These are phyloP conservation scores for Parnassius mnemosyne DNA, from an alignment of 2,888 invertebrate genomes.

Conservation along the genomic window DNA sequence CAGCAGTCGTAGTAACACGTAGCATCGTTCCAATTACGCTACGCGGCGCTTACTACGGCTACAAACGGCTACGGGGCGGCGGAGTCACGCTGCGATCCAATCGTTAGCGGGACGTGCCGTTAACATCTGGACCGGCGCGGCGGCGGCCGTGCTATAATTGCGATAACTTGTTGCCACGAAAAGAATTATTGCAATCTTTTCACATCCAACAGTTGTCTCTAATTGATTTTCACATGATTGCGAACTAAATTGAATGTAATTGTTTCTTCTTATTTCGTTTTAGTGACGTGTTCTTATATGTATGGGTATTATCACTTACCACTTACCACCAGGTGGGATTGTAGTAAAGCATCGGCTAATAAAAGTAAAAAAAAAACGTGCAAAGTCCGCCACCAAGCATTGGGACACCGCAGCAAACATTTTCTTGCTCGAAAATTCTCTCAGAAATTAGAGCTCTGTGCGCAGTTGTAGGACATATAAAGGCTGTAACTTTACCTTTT, in stretches of 20 bases:
- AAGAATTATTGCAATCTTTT: conserved; percentile 14
- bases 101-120: conserved; percentile 72
- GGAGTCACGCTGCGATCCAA: conserved; percentile 70
- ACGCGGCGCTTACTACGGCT: conserved; percentile 31
- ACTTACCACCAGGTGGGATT: too few relatives aligned
- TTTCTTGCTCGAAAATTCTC: too few relatives aligned
- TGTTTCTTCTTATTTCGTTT: too few relatives aligned
- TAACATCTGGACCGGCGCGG: conserved; percentile 58
- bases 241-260: not conserved
- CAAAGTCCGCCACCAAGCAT: too few relatives aligned
- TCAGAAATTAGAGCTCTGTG: too few relatives aligned
- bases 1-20: conserved; percentile 54
- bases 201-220: conserved; percentile 8
- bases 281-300: too few relatives aligned
- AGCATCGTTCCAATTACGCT: conserved; percentile 71
- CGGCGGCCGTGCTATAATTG: conserved; percentile 47
- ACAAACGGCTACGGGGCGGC: conserved; percentile 38
- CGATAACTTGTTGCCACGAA: conserved; percentile 56
- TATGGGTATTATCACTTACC: too few relatives aligned
- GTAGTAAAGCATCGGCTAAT: too few relatives aligned
- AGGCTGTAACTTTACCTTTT: too few relatives aligned
- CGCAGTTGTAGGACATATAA: too few relatives aligned
- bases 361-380: too few relatives aligned
- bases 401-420: too few relatives aligned
- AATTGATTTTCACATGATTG: conserved; percentile 28